phyloP scores from a whole-genome alignment of 2,113 vertebrate species.

The Zosterops borbonicus region DNA sequence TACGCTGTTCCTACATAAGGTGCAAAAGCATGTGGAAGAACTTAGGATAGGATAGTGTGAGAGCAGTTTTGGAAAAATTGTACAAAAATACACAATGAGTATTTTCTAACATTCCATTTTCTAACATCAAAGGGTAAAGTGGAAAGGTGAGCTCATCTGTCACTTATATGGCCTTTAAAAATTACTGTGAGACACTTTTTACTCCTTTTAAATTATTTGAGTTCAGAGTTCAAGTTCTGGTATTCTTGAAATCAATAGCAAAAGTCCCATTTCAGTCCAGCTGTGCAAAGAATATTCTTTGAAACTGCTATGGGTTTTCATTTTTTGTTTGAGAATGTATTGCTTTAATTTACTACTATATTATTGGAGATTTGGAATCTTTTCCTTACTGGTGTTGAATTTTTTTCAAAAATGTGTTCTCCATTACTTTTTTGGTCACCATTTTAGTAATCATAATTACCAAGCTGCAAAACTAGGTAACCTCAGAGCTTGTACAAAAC shows the following conservation, averaged over 20 bases:
- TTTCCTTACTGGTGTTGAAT: background rate
- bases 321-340: background rate
- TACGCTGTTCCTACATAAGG: background rate
- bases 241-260: constrained; percentile 28
- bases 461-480: background rate
- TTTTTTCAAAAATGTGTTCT: background rate
- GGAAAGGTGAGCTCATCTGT: constrained; percentile 14
- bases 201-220: constrained; percentile 39
- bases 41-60: background rate
- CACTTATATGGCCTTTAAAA: constrained; percentile 26
- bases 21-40: background rate
- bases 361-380: background rate
- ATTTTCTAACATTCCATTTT: background rate
- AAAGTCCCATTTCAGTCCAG: constrained; percentile 3
- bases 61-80: background rate
- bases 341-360: constrained; percentile 22
- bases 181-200: constrained; percentile 28
- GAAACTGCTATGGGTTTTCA: background rate
- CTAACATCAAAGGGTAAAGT: background rate
- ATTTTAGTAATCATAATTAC: background rate
- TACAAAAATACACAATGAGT: background rate
- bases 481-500: background rate
- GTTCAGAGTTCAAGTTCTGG: constrained; percentile 42
- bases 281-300: background rate
- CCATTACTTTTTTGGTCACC: background rate